A percentile compares a stretch with the other conserved stretches of the same genome.
phyloP scores from a whole-genome alignment of 2,113 vertebrate genomes.

The Seriola rivoliana region DNA sequence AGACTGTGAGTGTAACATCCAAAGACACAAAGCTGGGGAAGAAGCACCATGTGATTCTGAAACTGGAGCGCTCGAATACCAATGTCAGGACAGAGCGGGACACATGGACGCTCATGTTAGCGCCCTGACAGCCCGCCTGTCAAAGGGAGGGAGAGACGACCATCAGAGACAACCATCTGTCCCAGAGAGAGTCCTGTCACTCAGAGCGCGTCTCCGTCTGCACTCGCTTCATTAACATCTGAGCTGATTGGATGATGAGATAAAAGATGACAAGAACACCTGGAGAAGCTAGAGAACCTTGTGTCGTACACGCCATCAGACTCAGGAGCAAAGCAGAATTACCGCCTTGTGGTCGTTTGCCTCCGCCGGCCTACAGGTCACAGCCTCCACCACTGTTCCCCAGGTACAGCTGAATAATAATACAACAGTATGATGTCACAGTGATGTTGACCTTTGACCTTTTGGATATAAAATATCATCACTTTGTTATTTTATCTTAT shows the following conservation, averaged over 20 bases:
- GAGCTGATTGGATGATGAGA: not conserved
- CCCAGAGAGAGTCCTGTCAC: constrained; percentile 29
- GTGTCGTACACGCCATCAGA: not conserved
- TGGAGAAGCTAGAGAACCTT: not conserved
- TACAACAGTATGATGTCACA: too few species aligned
- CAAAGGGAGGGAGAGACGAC: constrained; percentile 7
- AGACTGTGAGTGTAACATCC: not conserved
- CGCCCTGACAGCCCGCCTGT: constrained; percentile 59
- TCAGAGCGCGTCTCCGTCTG: constrained; percentile 14
- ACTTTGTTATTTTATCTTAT: too few species aligned
- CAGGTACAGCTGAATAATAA: too few species aligned
- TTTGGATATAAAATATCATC: not conserved
- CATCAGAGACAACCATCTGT: constrained; percentile 50
- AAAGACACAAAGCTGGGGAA: constrained; percentile 9
- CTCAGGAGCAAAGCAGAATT: not conserved
- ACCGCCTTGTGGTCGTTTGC: too few species aligned
- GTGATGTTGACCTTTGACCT: too few species aligned
- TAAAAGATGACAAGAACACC: constrained; percentile 20
- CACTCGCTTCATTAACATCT: not conserved
- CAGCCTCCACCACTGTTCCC: too few species aligned
- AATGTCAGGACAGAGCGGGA: constrained; percentile 23
- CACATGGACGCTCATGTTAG: constrained; percentile 70
- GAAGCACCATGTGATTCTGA: constrained; percentile 31
- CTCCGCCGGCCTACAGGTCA: too few species aligned
- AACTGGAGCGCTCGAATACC: constrained; percentile 39